Evolutionary conservation across 2,888 invertebrate genomes (phyloP).

Genomic region (Gortyna flavago): DNA sequence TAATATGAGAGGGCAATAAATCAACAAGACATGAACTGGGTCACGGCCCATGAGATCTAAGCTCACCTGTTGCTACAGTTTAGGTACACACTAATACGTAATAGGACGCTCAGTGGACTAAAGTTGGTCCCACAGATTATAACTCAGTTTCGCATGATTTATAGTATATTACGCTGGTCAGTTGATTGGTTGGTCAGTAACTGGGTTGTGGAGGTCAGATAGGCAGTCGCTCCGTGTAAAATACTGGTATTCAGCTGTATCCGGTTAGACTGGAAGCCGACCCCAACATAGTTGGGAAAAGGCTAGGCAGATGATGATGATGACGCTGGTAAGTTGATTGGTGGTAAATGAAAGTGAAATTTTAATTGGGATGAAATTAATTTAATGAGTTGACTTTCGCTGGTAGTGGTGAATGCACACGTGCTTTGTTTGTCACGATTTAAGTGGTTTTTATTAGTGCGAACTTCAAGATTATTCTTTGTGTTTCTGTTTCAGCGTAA

Average conservation of each 20-base stretch:
- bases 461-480: no score
- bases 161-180: conserved; percentile 8
- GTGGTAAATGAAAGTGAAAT: background rate
- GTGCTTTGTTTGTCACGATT: no score
- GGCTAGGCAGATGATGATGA: no score
- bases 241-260: no score
- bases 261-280: no score
- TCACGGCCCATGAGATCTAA: conserved; percentile 66
- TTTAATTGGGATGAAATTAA: background rate
- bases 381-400: background rate
- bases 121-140: conserved; percentile 23
- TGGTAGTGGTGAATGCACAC: no score
- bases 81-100: conserved; percentile 47
- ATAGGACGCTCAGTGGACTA: conserved; percentile 26
- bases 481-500: no score
- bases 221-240: no score
- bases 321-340: background rate
- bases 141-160: conserved; percentile 20
- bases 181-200: no score
- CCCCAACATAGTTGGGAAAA: no score
- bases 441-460: no score
- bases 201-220: no score
- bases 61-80: conserved; percentile 65
- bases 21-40: conserved; percentile 72
- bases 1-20: conserved; percentile 70